Percentiles rank a stretch among this genome's conserved stretches.
phyloP scores from a whole-genome alignment of 2,888 invertebrate species.

The Tuberolachnus salignus region DNA sequence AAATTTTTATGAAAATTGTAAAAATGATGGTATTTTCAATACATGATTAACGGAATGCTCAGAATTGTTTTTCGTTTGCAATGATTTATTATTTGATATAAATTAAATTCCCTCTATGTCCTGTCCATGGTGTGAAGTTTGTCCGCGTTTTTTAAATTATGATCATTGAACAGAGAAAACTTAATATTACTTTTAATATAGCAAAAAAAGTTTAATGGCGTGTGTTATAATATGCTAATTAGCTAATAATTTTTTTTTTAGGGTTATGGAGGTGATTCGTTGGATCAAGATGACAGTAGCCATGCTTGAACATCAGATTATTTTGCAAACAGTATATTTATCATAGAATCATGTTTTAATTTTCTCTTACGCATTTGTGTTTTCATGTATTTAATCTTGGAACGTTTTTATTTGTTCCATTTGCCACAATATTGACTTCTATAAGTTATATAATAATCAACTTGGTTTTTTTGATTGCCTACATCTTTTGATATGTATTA shows the following conservation, averaged over 20 bases:
- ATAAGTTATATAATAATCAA: slow-evolving; percentile 52
- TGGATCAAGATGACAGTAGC: slow-evolving; percentile 51
- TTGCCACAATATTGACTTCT: slow-evolving; percentile 49
- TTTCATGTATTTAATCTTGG: slow-evolving; percentile 54
- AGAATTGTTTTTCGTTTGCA: too few species aligned
- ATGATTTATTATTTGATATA: too few species aligned
- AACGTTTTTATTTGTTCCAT: slow-evolving; percentile 56
- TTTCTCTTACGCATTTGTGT: slow-evolving; percentile 57
- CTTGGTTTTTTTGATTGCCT: slow-evolving; percentile 53
- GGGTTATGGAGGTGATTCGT: slow-evolving; percentile 51
- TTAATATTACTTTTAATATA: too few species aligned
- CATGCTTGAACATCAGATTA: slow-evolving; percentile 49
- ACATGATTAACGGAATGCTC: too few species aligned
- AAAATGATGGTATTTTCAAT: too few species aligned
- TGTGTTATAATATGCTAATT: too few species aligned
- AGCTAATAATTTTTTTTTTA: slow-evolving; percentile 28
- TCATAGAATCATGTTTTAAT: slow-evolving; percentile 56
- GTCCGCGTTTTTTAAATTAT: too few species aligned
- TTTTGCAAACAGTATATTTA: slow-evolving; percentile 50
- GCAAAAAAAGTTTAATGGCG: too few species aligned
- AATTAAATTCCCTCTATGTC: too few species aligned
- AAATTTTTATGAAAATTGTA: too few species aligned
- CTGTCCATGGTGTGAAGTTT: too few species aligned
- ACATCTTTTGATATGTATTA: slow-evolving; percentile 53
- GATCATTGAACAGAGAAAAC: too few species aligned